These are phyloP conservation scores for Drosophila kikkawai DNA, from an alignment of 1,140 invertebrate genomes.

Conservation along the genomic window DNA sequence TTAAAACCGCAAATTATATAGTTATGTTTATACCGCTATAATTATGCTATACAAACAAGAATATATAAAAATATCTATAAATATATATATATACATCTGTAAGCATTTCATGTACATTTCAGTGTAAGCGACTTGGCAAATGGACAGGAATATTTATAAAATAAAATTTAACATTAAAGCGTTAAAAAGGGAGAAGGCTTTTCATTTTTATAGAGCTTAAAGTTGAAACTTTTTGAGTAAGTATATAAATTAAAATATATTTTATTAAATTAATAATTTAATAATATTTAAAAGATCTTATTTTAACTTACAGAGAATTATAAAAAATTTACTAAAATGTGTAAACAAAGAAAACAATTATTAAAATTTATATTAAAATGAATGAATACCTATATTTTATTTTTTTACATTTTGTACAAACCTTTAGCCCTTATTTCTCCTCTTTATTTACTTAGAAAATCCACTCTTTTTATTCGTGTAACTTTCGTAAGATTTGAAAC, in stretches of 20 bases:
- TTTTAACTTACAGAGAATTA: no score
- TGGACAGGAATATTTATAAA: constrained; percentile 78
- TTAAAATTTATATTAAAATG: no score
- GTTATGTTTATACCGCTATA: constrained; percentile 28
- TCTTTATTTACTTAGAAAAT: not conserved
- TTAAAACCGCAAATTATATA: constrained; percentile 35
- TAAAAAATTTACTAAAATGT: no score
- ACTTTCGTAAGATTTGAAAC: constrained; percentile 16
- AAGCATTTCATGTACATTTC: constrained; percentile 70
- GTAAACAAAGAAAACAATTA: no score
- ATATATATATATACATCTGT: constrained; percentile 31
- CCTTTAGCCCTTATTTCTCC: not conserved
- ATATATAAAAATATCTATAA: constrained; percentile 28
- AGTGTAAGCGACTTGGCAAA: constrained; percentile 57
- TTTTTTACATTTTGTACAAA: not conserved
- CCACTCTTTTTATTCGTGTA: not conserved
- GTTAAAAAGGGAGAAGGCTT: constrained; percentile 39
- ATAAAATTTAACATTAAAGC: constrained; percentile 67
- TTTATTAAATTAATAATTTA: not conserved
- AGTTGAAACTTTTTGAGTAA: not conserved
- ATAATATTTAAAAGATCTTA: no score
- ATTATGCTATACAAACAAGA: constrained; percentile 27
- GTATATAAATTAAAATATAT: not conserved
- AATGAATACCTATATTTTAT: no score
- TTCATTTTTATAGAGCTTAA: not conserved